Conservation (phyloP, 2,797 vertebrate species). For the Peromyscus attwateri region DNA sequence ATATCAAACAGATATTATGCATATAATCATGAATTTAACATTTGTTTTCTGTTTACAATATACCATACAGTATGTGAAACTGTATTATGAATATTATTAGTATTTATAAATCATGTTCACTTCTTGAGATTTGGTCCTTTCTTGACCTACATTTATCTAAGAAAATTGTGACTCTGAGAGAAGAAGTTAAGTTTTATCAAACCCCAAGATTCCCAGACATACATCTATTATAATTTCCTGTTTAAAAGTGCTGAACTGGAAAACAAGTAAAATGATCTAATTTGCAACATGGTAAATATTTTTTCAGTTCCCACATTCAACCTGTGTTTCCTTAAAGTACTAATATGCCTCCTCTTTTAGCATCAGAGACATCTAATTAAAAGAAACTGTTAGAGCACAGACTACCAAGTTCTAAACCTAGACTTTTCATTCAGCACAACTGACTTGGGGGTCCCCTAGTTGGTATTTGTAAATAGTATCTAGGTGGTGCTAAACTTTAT, state of each 20-base stretch:
- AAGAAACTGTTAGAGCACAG: neutral
- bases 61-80: neutral
- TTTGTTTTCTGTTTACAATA: constrained; percentile 18
- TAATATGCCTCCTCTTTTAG: neutral
- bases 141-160: neutral
- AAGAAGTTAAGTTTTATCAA: neutral
- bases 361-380: neutral
- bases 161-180: neutral
- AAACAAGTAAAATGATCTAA: neutral
- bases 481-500: neutral
- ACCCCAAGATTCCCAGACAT: neutral
- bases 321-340: neutral
- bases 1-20: neutral
- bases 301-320: neutral
- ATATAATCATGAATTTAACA: neutral
- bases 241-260: neutral
- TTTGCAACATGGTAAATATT: neutral
- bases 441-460: neutral
- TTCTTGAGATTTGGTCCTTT: neutral
- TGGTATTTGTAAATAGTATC: neutral
- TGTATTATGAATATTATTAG: neutral
- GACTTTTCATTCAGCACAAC: neutral
- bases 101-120: constrained; percentile 22
- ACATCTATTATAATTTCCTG: neutral
- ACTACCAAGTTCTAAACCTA: neutral